Conservation (phyloP, 1,140 invertebrate species). For the Euglossa dilemma region DNA sequence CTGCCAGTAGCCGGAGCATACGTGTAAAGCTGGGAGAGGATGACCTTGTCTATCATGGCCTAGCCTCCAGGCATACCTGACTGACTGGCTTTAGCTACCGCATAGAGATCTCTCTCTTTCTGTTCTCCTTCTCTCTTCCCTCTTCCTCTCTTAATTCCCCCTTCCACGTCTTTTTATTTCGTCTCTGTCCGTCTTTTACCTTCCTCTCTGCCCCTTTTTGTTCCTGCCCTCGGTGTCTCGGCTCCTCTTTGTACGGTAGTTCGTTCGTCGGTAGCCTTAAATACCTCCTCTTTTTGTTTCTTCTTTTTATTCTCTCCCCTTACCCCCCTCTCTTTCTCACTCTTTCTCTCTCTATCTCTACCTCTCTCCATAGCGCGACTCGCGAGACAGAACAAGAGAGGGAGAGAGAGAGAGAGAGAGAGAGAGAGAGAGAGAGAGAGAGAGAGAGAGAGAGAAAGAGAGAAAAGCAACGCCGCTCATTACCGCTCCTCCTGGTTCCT, state of each 20-base stretch:
- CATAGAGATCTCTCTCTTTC: conserved; percentile 69
- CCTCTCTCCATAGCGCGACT: too few species aligned
- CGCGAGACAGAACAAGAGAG: background rate
- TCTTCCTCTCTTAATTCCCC: conserved; percentile 44
- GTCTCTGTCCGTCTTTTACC: conserved; percentile 25
- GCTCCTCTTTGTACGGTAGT: conserved; percentile 57
- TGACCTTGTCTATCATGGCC: conserved; percentile 83
- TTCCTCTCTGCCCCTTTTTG: conserved; percentile 29
- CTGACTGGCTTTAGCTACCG: conserved; percentile 81
- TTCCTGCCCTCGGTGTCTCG: conserved; percentile 38
- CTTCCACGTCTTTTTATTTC: conserved; percentile 48
- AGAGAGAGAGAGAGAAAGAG: background rate
- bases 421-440: background rate
- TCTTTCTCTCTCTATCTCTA: conserved; percentile 8
- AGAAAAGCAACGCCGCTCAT: background rate
- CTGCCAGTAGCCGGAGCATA: conserved; percentile 61
- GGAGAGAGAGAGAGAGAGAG: background rate
- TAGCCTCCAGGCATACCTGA: conserved; percentile 81
- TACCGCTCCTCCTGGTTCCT: conserved; percentile 2
- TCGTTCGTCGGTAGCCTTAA: conserved; percentile 56
- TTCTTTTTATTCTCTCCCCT: conserved; percentile 1
- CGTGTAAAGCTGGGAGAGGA: conserved; percentile 73
- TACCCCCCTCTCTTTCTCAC: background rate
- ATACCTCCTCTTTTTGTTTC: conserved; percentile 12
- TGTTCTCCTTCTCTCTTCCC: conserved; percentile 12